A percentile compares a stretch with the other conserved stretches of the same genome.
Conservation (phyloP, 2,888 invertebrate species). For the Aethes cnicana region DNA sequence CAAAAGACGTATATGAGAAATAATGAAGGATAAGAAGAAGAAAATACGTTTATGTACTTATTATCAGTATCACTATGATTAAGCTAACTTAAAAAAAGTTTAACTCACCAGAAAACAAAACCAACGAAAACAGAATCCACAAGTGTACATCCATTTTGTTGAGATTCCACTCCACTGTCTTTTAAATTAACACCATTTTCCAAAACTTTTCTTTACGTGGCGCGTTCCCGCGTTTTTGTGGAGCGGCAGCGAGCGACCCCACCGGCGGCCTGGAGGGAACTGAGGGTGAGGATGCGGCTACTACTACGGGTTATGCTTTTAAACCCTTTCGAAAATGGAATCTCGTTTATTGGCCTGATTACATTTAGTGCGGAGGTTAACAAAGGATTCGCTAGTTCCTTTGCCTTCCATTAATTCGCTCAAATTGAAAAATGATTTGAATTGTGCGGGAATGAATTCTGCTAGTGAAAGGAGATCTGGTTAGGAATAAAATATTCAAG, state of each 20-base stretch:
- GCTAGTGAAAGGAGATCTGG: too few relatives aligned
- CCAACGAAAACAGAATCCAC: slow-evolving; percentile 40
- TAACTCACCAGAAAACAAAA: slow-evolving; percentile 45
- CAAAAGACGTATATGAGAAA: too few relatives aligned
- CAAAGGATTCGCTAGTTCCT: too few relatives aligned
- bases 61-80: background rate
- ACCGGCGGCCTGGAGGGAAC: slow-evolving; percentile 36
- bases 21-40: too few relatives aligned
- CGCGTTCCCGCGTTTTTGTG: slow-evolving; percentile 47
- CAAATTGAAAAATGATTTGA: too few relatives aligned
- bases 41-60: too few relatives aligned
- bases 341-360: slow-evolving; percentile 34
- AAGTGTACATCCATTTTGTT: slow-evolving; percentile 50
- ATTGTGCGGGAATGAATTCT: too few relatives aligned
- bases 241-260: slow-evolving; percentile 38
- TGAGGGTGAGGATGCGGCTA: slow-evolving; percentile 35
- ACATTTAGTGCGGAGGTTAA: too few relatives aligned
- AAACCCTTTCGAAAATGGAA: slow-evolving; percentile 14
- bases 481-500: too few relatives aligned
- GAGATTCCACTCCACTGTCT: slow-evolving; percentile 21
- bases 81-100: background rate
- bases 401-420: too few relatives aligned
- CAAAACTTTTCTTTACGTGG: slow-evolving; percentile 34
- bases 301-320: slow-evolving; percentile 29
- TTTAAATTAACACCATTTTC: slow-evolving; percentile 29